Evolutionary conservation across 2,113 vertebrate genomes (phyloP).

Genomic region (Pachypanchax playfairii): DNA sequence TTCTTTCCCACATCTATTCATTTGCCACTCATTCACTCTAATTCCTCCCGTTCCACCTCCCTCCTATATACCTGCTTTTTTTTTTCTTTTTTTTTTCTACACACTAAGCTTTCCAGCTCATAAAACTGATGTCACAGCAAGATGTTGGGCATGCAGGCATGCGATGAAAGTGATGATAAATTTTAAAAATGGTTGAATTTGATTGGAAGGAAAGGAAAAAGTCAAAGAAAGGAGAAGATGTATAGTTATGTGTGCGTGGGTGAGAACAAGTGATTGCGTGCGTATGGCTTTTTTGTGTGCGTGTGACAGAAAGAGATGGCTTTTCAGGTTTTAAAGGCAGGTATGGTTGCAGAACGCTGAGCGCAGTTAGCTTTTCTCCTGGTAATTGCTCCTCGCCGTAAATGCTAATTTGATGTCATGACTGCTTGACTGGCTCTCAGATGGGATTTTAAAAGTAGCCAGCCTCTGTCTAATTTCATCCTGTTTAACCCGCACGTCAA

Average conservation of each 20-base stretch:
- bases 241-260: slow-evolving; percentile 10
- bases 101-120: slow-evolving; percentile 34
- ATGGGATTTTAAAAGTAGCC: slow-evolving; percentile 73
- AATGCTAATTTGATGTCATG: slow-evolving; percentile 78
- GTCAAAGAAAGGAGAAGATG: slow-evolving; percentile 17
- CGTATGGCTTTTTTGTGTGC: slow-evolving; percentile 16
- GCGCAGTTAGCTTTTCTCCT: slow-evolving; percentile 67
- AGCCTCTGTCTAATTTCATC: slow-evolving; percentile 71
- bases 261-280: slow-evolving; percentile 19
- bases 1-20: slow-evolving; percentile 44
- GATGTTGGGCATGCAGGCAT: slow-evolving; percentile 26
- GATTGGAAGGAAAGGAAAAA: slow-evolving; percentile 29
- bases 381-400: slow-evolving; percentile 69
- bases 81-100: not conserved
- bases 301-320: slow-evolving; percentile 41
- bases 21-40: slow-evolving; percentile 53
- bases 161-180: slow-evolving; percentile 27
- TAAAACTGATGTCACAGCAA: slow-evolving; percentile 53
- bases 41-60: slow-evolving; percentile 36
- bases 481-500: slow-evolving; percentile 61
- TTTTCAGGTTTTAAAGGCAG: slow-evolving; percentile 63
- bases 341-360: slow-evolving; percentile 69
- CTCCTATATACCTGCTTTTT: slow-evolving; percentile 13
- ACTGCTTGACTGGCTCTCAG: slow-evolving; percentile 71
- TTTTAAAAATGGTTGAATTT: slow-evolving; percentile 11